Percentiles rank a stretch among this genome's conserved stretches.
Evolutionary conservation across 2,797 vertebrate genomes (phyloP).

Genomic region (Emydoidea blandingii): DNA sequence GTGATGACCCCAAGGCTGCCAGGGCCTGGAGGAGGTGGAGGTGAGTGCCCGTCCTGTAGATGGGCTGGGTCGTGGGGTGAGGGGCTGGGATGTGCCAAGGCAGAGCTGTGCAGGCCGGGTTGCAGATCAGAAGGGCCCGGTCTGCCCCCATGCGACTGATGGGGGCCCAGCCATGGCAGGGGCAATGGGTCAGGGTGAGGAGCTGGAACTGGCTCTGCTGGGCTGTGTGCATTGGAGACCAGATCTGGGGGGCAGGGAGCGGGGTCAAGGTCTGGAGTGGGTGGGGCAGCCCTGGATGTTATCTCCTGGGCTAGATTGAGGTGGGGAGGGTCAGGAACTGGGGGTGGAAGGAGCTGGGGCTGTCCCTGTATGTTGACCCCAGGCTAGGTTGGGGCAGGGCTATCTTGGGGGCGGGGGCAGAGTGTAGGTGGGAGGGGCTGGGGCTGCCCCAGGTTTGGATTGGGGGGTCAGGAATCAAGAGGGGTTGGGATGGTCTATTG

Average conservation of each 20-base stretch:
- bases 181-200: neutral
- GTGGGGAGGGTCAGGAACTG: neutral
- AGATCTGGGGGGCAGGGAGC: neutral
- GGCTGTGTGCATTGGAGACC: neutral
- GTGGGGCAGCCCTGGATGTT: neutral
- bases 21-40: conserved; percentile 60
- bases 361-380: neutral
- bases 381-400: neutral
- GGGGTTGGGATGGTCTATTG: neutral
- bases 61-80: neutral
- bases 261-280: neutral
- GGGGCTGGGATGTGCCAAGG: neutral
- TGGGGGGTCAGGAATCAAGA: too few relatives aligned
- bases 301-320: neutral
- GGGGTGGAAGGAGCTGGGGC: neutral
- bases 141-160: neutral
- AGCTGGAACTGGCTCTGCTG: neutral
- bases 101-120: neutral
- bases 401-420: neutral
- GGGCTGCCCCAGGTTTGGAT: neutral
- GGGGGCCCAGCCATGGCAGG: neutral
- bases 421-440: neutral
- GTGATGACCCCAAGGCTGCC: neutral
- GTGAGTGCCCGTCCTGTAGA: neutral
- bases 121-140: neutral